Evolutionary conservation across 1,140 invertebrate species (phyloP), one percentile per base, ranked within the genome.

Genomic region (Acromyrmex charruanus): DNA sequence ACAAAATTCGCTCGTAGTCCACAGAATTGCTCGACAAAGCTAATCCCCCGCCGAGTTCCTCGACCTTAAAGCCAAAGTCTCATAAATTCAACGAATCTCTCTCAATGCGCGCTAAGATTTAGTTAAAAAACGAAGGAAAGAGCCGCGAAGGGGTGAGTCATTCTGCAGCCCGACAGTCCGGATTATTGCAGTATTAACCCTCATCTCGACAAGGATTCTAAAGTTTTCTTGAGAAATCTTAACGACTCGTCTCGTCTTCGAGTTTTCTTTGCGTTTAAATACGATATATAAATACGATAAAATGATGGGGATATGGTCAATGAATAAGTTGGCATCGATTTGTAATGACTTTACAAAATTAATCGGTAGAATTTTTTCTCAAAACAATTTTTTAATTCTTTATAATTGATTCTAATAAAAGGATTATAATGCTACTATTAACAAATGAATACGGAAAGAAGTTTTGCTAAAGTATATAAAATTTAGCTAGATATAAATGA

Each of bases 181-280:
- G 75, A 79, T 79, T 79, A 79, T 79, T 79, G 75, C 39, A 65
- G 59, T 77, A 77, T 77, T 77, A 77, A 77, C 21, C 16, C 21
- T 77, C 21, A 55, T 74, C 53, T 61, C 10, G 14, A 14, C 59
- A 31, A 65, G 59, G 39, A 18, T 77, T 77, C 25, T 49, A 14
- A 77, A 77, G 75, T 77, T 77, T 61, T 61, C 55, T 77, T 44
- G 55, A 21, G 31, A 77, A 74, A 77, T 77, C 35, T 63, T 28
- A 44, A 18, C 7, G 31, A 77, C n/a, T 21, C 35, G 16, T 25
- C 21, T 77, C 18, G 5, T 63, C 16, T 61, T 63, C 9, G 39
- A 65, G 7, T 44, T 21, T 63, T 77, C 16, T 65, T 49, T 7
- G 25, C 2, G 14, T 28, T 65, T 49, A 25, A 25, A 25, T 25